Evolutionary conservation across 1,140 invertebrate genomes (phyloP).

Genomic region (Pemphigus obesinymphae): DNA sequence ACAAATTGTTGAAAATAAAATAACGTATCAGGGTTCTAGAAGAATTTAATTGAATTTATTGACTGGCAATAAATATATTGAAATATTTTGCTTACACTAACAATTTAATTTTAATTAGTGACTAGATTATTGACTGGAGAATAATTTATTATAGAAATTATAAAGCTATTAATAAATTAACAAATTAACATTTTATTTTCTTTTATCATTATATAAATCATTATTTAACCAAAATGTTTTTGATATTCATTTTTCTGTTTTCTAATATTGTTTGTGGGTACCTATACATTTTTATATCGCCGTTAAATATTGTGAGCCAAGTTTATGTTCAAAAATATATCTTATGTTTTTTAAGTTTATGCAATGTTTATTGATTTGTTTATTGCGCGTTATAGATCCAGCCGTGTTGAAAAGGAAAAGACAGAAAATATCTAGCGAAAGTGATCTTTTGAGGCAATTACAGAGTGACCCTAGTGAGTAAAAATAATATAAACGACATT

Average conservation of each 20-base stretch:
- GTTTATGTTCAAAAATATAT: slow-evolving; percentile 49
- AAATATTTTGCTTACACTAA: slow-evolving; percentile 14
- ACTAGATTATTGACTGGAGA: neutral
- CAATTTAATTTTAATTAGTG: slow-evolving; percentile 9
- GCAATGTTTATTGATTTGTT: slow-evolving; percentile 46
- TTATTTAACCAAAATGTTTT: slow-evolving; percentile 14
- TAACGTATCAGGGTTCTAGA: slow-evolving; percentile 20
- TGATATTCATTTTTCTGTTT: neutral
- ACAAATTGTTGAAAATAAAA: slow-evolving; percentile 11
- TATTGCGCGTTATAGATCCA: slow-evolving; percentile 52
- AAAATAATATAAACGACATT: slow-evolving; percentile 59
- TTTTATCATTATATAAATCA: slow-evolving; percentile 21
- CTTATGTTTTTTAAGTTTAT: slow-evolving; percentile 50
- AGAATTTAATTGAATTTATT: slow-evolving; percentile 24
- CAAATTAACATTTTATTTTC: slow-evolving; percentile 1
- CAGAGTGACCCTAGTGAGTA: slow-evolving; percentile 53
- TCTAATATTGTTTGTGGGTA: slow-evolving; percentile 13
- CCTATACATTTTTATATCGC: slow-evolving; percentile 38
- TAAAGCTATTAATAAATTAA: slow-evolving; percentile 13
- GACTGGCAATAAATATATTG: neutral
- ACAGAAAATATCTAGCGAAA: slow-evolving; percentile 57
- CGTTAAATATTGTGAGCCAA: slow-evolving; percentile 38
- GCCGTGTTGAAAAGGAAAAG: slow-evolving; percentile 57
- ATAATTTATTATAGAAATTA: slow-evolving; percentile 24
- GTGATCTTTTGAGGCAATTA: slow-evolving; percentile 55